phyloP scores from a whole-genome alignment of 2,113 vertebrate species.

The Takifugu flavidus region DNA sequence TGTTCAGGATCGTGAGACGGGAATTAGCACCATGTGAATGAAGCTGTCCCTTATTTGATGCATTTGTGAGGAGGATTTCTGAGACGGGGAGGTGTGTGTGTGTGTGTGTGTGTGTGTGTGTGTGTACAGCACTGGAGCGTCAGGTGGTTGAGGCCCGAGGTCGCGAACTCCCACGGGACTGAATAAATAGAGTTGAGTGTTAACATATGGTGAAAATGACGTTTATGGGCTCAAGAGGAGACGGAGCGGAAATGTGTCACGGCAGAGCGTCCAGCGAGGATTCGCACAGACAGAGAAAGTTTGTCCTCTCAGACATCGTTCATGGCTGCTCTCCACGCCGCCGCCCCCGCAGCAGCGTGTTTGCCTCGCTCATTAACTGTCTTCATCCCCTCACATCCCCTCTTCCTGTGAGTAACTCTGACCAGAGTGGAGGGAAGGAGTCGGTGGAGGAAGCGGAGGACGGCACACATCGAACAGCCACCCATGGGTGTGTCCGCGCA shows the following conservation, averaged over 20 bases:
- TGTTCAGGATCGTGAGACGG: too few relatives aligned
- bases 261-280: constrained; percentile 35
- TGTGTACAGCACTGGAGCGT: constrained; percentile 36
- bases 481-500: constrained; percentile 64
- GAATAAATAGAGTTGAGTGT: constrained; percentile 66
- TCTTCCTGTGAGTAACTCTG: constrained; percentile 68
- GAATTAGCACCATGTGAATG: too few relatives aligned
- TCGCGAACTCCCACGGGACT: constrained; percentile 43
- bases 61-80: too few relatives aligned
- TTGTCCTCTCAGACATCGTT: constrained; percentile 36
- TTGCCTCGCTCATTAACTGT: constrained; percentile 45
- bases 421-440: constrained; percentile 57
- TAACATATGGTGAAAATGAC: constrained; percentile 34
- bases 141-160: constrained; percentile 37
- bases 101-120: constrained; percentile 15
- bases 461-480: constrained; percentile 50
- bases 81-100: too few relatives aligned
- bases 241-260: constrained; percentile 62
- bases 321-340: constrained; percentile 48
- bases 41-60: too few relatives aligned
- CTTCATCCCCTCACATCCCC: constrained; percentile 40
- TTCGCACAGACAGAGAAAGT: constrained; percentile 20
- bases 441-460: constrained; percentile 43
- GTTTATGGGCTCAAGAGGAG: constrained; percentile 52
- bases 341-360: constrained; percentile 67